Conservation (phyloP, 2,113 vertebrate species). For the Pleuronectes platessa region DNA sequence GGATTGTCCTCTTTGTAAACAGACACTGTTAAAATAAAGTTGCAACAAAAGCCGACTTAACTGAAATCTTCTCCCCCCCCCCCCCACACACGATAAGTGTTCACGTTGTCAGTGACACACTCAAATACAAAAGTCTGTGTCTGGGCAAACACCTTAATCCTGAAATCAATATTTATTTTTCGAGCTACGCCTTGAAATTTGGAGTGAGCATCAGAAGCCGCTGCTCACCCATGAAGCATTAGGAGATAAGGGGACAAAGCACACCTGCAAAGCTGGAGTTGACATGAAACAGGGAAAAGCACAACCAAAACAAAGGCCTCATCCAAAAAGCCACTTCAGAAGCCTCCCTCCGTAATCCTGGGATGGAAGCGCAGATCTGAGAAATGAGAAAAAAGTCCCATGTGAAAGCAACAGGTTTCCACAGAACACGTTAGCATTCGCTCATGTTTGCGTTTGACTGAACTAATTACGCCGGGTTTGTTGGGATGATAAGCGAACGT, state of each 20-base stretch:
- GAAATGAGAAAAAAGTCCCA: slow-evolving; percentile 76
- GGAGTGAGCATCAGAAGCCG: slow-evolving; percentile 56
- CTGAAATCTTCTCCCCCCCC: neutral
- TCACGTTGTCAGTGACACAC: slow-evolving; percentile 35
- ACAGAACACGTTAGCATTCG: slow-evolving; percentile 64
- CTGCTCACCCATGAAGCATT: slow-evolving; percentile 44
- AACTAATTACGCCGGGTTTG: slow-evolving; percentile 72
- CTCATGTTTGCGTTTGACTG: slow-evolving; percentile 63
- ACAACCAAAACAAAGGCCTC: slow-evolving; percentile 69
- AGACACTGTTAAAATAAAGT: slow-evolving; percentile 6
- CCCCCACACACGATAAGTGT: slow-evolving; percentile 1
- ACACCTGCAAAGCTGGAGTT: slow-evolving; percentile 75
- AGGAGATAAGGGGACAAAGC: slow-evolving; percentile 51
- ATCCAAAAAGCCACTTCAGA: slow-evolving; percentile 69
- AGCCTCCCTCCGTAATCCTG: slow-evolving; percentile 71
- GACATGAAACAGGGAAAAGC: slow-evolving; percentile 64
- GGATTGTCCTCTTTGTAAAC: slow-evolving; percentile 1
- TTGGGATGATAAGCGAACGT: slow-evolving; percentile 58
- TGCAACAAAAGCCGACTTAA: slow-evolving; percentile 16
- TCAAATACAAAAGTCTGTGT: slow-evolving; percentile 40
- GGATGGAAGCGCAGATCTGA: slow-evolving; percentile 67
- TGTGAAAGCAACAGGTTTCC: slow-evolving; percentile 69
- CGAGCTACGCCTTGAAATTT: slow-evolving; percentile 61
- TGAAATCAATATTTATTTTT: slow-evolving; percentile 59
- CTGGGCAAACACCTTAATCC: slow-evolving; percentile 61